Evolutionary conservation across 2,113 vertebrate genomes (phyloP).

Genomic region (Phocoena phocoena): DNA sequence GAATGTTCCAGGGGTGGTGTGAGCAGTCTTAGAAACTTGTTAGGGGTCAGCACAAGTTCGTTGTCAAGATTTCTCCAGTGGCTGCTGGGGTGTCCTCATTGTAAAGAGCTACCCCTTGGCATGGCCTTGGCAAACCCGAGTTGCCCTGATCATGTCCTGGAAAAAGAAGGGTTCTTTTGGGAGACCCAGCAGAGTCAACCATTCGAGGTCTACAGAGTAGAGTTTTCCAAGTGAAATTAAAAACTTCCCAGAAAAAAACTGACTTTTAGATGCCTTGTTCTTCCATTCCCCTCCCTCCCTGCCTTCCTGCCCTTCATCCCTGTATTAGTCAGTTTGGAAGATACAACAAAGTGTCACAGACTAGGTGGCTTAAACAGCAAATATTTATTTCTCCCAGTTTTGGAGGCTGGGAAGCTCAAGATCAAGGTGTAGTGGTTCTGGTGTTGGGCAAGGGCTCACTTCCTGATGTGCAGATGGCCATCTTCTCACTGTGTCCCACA

Average conservation of each 20-base stretch:
- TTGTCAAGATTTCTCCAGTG: neutral
- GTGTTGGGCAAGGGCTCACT: neutral
- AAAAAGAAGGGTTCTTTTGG: neutral
- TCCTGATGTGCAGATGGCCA: too few relatives aligned
- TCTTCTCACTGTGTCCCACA: neutral
- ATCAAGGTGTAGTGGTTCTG: neutral
- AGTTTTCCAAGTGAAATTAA: neutral
- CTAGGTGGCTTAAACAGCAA: neutral
- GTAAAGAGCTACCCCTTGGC: neutral
- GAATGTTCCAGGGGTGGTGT: constrained; percentile 71
- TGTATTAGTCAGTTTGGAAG: neutral
- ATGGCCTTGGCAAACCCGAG: neutral
- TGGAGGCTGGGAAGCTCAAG: neutral
- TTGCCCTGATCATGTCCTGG: neutral
- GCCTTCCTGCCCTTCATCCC: neutral
- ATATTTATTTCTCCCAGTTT: neutral
- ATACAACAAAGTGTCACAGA: neutral
- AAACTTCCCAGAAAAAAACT: neutral
- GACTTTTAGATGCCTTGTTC: neutral
- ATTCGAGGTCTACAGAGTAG: neutral
- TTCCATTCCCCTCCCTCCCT: neutral
- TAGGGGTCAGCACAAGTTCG: neutral
- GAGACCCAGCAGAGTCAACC: neutral
- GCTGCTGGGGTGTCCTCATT: neutral
- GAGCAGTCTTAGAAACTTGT: constrained; percentile 12